phyloP scores from a whole-genome alignment of 1,140 invertebrate species.

The Leptinotarsa texana region DNA sequence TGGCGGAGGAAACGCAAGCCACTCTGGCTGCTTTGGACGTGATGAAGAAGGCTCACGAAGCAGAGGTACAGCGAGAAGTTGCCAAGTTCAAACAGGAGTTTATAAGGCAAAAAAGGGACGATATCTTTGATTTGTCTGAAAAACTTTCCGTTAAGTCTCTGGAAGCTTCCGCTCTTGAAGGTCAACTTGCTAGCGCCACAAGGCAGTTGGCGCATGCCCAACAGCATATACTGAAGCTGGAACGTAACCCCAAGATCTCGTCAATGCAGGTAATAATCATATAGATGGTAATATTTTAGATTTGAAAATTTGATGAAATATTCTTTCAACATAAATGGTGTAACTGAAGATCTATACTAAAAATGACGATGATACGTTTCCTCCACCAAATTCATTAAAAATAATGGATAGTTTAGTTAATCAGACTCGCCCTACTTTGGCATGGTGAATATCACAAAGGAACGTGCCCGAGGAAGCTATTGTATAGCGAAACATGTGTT shows the following conservation, averaged over 20 bases:
- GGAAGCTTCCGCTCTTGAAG: conserved; percentile 83
- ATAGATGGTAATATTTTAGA: no score
- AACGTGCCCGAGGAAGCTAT: no score
- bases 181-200: conserved; percentile 76
- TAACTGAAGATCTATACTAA: no score
- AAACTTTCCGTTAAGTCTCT: conserved; percentile 91
- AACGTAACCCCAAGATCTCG: conserved; percentile 67
- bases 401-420: no score
- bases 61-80: conserved; percentile 85
- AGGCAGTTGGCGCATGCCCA: conserved; percentile 79
- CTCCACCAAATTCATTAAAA: no score
- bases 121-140: conserved; percentile 85
- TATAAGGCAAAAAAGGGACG: conserved; percentile 70
- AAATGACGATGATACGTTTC: no score
- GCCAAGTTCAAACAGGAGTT: conserved; percentile 86
- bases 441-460: no score
- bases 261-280: conserved; percentile 58
- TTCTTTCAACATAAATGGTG: no score
- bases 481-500: no score
- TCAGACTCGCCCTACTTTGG: no score
- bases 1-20: conserved; percentile 87
- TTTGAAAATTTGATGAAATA: no score
- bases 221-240: conserved; percentile 77
- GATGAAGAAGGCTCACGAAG: conserved; percentile 91
- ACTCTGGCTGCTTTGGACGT: conserved; percentile 83